These are phyloP conservation scores for Ahaetulla prasina DNA, from an alignment of 2,113 vertebrate genomes.

Conservation along the genomic window DNA sequence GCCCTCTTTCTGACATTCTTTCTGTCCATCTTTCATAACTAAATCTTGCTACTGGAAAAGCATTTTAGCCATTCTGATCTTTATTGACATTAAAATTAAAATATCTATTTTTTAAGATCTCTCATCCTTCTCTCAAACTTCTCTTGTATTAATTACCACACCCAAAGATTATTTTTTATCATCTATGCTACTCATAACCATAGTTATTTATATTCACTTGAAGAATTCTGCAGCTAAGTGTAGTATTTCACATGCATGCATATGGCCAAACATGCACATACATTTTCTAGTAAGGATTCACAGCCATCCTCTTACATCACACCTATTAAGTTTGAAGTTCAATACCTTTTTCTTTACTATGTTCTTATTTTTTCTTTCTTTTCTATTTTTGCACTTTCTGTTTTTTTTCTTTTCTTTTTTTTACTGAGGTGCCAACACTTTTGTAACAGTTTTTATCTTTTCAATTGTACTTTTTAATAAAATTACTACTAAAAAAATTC, in stretches of 20 bases:
- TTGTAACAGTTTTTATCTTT: too few species aligned
- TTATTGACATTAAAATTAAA: not conserved
- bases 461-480: too few species aligned
- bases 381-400: too few species aligned
- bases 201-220: not conserved
- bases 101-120: not conserved
- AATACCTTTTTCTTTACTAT: not conserved
- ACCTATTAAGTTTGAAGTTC: not conserved
- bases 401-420: too few species aligned
- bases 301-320: not conserved
- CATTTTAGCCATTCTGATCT: not conserved
- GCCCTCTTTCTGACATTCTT: not conserved
- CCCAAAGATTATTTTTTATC: not conserved
- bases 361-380: too few species aligned
- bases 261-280: not conserved
- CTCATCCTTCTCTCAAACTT: not conserved
- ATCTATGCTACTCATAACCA: not conserved
- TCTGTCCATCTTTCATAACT: not conserved
- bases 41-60: not conserved
- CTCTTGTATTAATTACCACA: not conserved
- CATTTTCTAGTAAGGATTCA: not conserved
- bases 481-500: not conserved
- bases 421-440: too few species aligned
- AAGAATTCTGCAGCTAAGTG: not conserved
- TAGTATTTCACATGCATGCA: not conserved